Conservation (phyloP, 2,888 invertebrate genomes). For the Panopea generosa region DNA sequence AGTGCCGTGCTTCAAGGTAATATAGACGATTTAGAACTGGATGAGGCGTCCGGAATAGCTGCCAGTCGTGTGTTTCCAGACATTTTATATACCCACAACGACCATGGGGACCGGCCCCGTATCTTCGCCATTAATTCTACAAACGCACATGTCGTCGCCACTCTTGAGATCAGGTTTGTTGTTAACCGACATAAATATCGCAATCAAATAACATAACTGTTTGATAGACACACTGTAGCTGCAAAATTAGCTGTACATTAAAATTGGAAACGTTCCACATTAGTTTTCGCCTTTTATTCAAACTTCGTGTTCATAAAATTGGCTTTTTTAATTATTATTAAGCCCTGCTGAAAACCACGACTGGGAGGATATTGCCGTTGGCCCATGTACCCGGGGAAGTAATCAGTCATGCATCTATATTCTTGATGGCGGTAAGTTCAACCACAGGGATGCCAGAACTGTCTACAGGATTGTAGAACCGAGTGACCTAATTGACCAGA, state of each 20-base stretch:
- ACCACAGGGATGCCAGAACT: slow-evolving; percentile 9
- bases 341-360: slow-evolving; percentile 30
- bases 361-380: slow-evolving; percentile 49
- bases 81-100: slow-evolving; percentile 61
- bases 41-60: too few relatives aligned
- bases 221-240: too few relatives aligned
- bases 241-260: too few relatives aligned
- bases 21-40: slow-evolving; percentile 26
- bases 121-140: slow-evolving; percentile 57
- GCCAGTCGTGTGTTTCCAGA: too few relatives aligned
- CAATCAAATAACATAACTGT: too few relatives aligned
- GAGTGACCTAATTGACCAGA: slow-evolving; percentile 12
- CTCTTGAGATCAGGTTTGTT: slow-evolving; percentile 43
- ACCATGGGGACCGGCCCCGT: slow-evolving; percentile 48
- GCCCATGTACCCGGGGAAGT: slow-evolving; percentile 20
- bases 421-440: slow-evolving; percentile 27
- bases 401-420: slow-evolving; percentile 32
- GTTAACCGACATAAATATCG: too few relatives aligned
- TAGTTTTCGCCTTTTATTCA: too few relatives aligned
- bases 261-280: too few relatives aligned
- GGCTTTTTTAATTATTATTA: too few relatives aligned
- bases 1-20: slow-evolving; percentile 9
- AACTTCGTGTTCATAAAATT: too few relatives aligned
- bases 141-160: slow-evolving; percentile 44
- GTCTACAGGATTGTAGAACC: slow-evolving; percentile 39